Conservation (phyloP, 2,888 invertebrate species). For the Agapetus fuscipes region DNA sequence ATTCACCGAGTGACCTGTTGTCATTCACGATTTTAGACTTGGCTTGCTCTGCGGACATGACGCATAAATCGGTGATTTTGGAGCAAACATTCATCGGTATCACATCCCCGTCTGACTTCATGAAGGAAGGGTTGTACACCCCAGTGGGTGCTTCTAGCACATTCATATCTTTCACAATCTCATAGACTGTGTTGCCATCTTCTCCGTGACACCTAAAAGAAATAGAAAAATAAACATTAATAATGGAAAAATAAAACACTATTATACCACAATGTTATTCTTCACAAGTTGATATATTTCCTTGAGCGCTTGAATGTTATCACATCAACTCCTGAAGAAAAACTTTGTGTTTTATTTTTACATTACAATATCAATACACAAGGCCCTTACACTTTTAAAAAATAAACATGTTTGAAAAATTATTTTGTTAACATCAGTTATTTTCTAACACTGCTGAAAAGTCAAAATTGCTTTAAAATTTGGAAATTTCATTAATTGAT, state of each 20-base stretch:
- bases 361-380: too few species aligned
- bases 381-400: too few species aligned
- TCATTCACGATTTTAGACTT: conserved; percentile 4
- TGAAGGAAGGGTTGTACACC: conserved; percentile 25
- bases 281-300: too few species aligned
- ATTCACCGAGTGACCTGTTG: conserved; percentile 6
- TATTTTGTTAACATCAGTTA: too few species aligned
- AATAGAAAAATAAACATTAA: conserved; percentile 1
- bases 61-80: conserved; percentile 24
- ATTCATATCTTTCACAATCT: conserved; percentile 40
- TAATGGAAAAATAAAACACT: too few species aligned
- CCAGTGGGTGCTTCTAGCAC: conserved; percentile 30
- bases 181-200: conserved; percentile 49
- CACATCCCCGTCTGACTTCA: conserved; percentile 33
- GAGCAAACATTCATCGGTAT: conserved; percentile 18
- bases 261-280: too few species aligned
- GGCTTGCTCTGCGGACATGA: conserved; percentile 28
- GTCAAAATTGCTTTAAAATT: too few species aligned
- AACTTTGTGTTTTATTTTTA: too few species aligned
- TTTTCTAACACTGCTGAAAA: too few species aligned
- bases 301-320: too few species aligned
- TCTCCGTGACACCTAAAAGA: conserved; percentile 56
- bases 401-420: too few species aligned
- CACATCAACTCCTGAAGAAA: too few species aligned
- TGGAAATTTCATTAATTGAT: not conserved